Evolutionary conservation across 2,888 invertebrate species (phyloP).

Genomic region (Brachylomia viminalis): DNA sequence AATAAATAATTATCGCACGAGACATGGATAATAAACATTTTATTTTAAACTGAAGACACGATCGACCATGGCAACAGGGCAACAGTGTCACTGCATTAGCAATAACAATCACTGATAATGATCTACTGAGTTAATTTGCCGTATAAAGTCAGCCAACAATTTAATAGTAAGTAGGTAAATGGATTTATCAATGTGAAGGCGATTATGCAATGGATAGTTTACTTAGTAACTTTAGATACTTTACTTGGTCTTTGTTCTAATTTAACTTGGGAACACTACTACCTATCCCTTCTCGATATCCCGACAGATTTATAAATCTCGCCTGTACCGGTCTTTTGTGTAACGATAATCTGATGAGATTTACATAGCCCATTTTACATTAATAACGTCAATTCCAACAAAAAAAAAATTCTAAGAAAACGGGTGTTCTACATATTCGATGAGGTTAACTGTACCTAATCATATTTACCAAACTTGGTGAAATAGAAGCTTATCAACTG

Average conservation of each 20-base stretch:
- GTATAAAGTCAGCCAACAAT: constrained; percentile 17
- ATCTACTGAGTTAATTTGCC: constrained; percentile 32
- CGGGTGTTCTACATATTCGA: background rate
- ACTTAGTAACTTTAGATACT: background rate
- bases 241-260: constrained; percentile 3
- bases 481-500: constrained; percentile 21
- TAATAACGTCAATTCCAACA: constrained; percentile 3
- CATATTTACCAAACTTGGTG: constrained; percentile 23
- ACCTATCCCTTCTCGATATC: constrained; percentile 2
- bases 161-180: constrained; percentile 25
- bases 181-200: constrained; percentile 1
- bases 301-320: background rate
- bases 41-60: constrained; percentile 4
- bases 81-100: constrained; percentile 13
- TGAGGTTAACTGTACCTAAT: constrained; percentile 31
- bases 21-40: constrained; percentile 19
- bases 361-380: background rate
- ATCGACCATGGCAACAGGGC: constrained; percentile 6
- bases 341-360: background rate
- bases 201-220: constrained; percentile 23
- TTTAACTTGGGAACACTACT: background rate
- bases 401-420: constrained; percentile 11
- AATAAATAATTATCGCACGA: constrained; percentile 1
- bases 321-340: background rate
- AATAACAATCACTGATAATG: constrained; percentile 47